Evolutionary conservation across 1,140 invertebrate genomes (phyloP).

Genomic region (Heliconius eleuchia): DNA sequence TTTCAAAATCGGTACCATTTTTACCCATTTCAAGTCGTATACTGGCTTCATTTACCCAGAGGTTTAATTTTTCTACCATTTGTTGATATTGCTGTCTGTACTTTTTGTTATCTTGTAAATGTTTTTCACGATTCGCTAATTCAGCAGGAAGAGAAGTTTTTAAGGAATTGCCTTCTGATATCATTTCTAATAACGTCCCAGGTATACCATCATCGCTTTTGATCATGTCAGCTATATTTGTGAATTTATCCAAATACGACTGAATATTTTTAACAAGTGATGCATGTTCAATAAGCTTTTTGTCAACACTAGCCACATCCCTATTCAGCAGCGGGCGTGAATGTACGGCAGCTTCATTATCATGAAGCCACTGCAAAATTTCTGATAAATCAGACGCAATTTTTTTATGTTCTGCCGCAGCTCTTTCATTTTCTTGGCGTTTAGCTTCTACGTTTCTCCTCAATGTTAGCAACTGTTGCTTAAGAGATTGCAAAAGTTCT

Average conservation of each 20-base stretch:
- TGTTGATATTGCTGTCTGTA: slow-evolving; percentile 88
- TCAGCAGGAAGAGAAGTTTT: slow-evolving; percentile 89
- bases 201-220: slow-evolving; percentile 89
- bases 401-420: slow-evolving; percentile 93
- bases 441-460: slow-evolving; percentile 92
- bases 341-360: slow-evolving; percentile 91
- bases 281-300: slow-evolving; percentile 90
- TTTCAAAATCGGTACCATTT: slow-evolving; percentile 93
- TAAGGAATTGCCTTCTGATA: slow-evolving; percentile 90
- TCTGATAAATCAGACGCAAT: slow-evolving; percentile 90
- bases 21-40: slow-evolving; percentile 88
- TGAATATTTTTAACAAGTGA: slow-evolving; percentile 86
- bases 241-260: slow-evolving; percentile 86
- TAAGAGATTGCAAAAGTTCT: slow-evolving; percentile 92
- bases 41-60: slow-evolving; percentile 93
- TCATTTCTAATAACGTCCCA: slow-evolving; percentile 88
- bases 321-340: slow-evolving; percentile 91
- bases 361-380: slow-evolving; percentile 91
- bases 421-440: slow-evolving; percentile 91
- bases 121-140: slow-evolving; percentile 89
- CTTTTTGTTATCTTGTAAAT: slow-evolving; percentile 90
- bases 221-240: slow-evolving; percentile 85
- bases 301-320: slow-evolving; percentile 89
- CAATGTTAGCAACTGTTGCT: slow-evolving; percentile 90
- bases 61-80: slow-evolving; percentile 88